Evolutionary conservation across 2,888 invertebrate genomes (phyloP).

Genomic region (Tipula helvola): DNA sequence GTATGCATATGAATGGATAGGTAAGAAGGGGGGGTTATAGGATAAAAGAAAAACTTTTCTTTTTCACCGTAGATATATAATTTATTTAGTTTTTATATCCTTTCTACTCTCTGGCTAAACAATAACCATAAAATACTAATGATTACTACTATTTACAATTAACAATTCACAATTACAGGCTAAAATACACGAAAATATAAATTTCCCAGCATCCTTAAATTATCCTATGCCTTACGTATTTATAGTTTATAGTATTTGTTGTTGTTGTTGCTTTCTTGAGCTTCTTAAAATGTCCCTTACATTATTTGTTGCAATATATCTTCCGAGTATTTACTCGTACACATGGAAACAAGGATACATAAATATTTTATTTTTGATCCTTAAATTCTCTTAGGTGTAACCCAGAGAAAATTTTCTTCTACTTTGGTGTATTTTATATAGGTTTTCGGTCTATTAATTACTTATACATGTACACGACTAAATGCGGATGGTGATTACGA

Average conservation of each 20-base stretch:
- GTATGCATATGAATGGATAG: neutral
- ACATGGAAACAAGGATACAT: neutral
- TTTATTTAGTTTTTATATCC: neutral
- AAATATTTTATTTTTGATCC: neutral
- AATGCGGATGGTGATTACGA: neutral
- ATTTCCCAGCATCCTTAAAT: neutral
- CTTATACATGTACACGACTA: neutral
- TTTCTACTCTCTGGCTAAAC: neutral
- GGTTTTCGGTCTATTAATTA: neutral
- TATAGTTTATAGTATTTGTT: neutral
- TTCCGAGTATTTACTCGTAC: neutral
- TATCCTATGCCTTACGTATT: neutral
- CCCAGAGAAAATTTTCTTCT: neutral
- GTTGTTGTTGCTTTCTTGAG: neutral
- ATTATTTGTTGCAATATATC: neutral
- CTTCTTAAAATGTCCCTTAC: slow-evolving; percentile 4
- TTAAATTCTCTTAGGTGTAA: neutral
- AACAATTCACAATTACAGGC: neutral
- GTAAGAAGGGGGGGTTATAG: neutral
- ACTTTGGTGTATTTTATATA: neutral
- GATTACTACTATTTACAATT: neutral
- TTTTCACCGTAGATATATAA: neutral
- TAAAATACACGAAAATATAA: neutral
- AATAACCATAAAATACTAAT: slow-evolving; percentile 4
- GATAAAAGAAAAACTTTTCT: neutral